Evolutionary conservation across 2,797 vertebrate species (phyloP).

Genomic region (Antrozous pallidus): DNA sequence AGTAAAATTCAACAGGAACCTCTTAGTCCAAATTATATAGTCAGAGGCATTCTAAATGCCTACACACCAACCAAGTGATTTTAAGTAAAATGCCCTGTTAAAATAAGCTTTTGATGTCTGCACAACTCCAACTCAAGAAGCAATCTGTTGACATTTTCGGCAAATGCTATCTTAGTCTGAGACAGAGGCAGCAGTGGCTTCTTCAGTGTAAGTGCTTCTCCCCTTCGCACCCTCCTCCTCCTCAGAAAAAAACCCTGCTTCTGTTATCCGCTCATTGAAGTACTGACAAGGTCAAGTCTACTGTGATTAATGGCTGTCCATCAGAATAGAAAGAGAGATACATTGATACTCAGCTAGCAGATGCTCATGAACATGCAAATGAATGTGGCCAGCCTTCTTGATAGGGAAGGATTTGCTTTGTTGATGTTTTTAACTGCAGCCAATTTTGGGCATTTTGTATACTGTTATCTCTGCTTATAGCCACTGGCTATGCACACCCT

Average conservation of each 20-base stretch:
- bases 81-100: slow-evolving; percentile 75
- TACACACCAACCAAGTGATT: slow-evolving; percentile 74
- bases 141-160: slow-evolving; percentile 79
- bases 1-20: slow-evolving; percentile 77
- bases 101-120: slow-evolving; percentile 78
- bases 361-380: slow-evolving; percentile 44
- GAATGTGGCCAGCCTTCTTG: neutral
- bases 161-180: slow-evolving; percentile 72
- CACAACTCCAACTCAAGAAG: slow-evolving; percentile 71
- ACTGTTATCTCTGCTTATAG: neutral
- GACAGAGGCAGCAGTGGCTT: slow-evolving; percentile 62
- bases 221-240: neutral
- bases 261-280: slow-evolving; percentile 9
- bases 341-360: slow-evolving; percentile 1
- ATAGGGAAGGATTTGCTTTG: slow-evolving; percentile 48
- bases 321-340: slow-evolving; percentile 46
- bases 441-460: slow-evolving; percentile 19
- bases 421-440: slow-evolving; percentile 59
- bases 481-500: neutral
- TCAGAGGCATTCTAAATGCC: slow-evolving; percentile 78
- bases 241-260: neutral
- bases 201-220: slow-evolving; percentile 46
- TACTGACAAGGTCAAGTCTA: slow-evolving; percentile 38
- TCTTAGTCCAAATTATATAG: slow-evolving; percentile 78
- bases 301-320: slow-evolving; percentile 52